Evolutionary conservation across 2,113 vertebrate species (phyloP), one percentile per base, ranked within the genome.

Genomic region (Seriola rivoliana): DNA sequence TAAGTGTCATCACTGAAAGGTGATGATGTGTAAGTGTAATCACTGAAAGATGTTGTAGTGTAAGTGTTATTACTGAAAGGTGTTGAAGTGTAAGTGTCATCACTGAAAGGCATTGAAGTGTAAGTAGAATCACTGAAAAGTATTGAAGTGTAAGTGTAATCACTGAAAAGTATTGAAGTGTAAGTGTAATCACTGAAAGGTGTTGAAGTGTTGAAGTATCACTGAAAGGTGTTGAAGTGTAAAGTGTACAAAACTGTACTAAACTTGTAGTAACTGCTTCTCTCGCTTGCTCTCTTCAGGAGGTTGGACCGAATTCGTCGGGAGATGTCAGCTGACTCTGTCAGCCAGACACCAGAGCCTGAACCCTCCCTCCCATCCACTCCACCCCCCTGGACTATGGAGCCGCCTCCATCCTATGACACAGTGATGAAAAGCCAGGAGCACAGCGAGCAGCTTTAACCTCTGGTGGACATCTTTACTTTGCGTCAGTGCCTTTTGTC

Each of bases 381-480:
- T 4, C 94, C 89, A 0, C 95, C 94, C 0, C 95, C 93, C 12
- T 95, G 95, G 95, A 94, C 94, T 4, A 95, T 95, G 90, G 95
- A 96, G 86, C 95, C 95, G 0, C 95, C 95, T 8, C 95, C 95
- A 0, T 95, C 95, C 68, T 96, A 96, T 10, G 95, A 96, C 85
- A 93, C 94, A 0, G 95, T 96, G 90, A 95, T 96, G 94, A 96
- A 95, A 87, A 94, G 85, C 85, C 92, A 93, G 80, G 90, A 91
- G 73, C 71, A 79, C 23, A 63, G 76, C 62, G 71, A 86, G 63
- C 90, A 88, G 78, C 81, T 78, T 17, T 94, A 84, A 89, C 62
- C 55, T 60, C 63, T 16, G 7, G 16, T 12, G 75, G 71, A 81
- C 40, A 9, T 64, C 29, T 59, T 3, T 0, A 25, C 65, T 50